Evolutionary conservation across 2,888 invertebrate genomes (phyloP).

Genomic region (Microchrysa polita): DNA sequence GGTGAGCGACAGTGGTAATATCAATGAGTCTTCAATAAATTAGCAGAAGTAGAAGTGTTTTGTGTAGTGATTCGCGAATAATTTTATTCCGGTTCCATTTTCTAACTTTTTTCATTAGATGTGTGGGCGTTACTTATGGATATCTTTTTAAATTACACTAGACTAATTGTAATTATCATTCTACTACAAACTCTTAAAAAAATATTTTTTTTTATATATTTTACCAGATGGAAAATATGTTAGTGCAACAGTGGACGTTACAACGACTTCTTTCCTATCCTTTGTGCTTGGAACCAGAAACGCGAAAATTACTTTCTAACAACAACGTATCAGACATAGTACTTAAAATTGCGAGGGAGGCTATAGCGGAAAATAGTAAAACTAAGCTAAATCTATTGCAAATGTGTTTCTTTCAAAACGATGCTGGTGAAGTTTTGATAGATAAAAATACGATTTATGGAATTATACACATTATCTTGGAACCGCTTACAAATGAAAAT

Average conservation of each 20-base stretch:
- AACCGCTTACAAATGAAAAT: constrained; percentile 55
- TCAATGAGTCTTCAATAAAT: no score
- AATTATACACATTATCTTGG: constrained; percentile 58
- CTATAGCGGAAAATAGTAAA: constrained; percentile 56
- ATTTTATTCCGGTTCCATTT: no score
- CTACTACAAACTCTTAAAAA: not conserved
- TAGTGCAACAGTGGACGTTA: constrained; percentile 58
- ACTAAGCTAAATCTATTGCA: constrained; percentile 61
- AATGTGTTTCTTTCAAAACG: constrained; percentile 64
- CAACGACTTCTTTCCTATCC: constrained; percentile 62
- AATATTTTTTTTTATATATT: no score
- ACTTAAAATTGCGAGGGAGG: constrained; percentile 56
- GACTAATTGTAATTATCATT: not conserved
- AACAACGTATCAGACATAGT: constrained; percentile 56
- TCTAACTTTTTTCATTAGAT: no score
- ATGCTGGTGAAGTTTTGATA: constrained; percentile 61
- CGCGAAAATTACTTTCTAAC: constrained; percentile 57
- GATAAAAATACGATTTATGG: constrained; percentile 58
- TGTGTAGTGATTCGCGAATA: no score
- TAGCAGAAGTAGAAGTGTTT: no score
- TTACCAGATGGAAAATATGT: constrained; percentile 55
- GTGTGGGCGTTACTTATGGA: not conserved
- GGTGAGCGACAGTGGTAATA: no score
- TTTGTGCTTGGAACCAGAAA: constrained; percentile 59
- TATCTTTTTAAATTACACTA: constrained; percentile 19